Evolutionary conservation across 1,140 invertebrate genomes (phyloP).

Genomic region (Diachasma alloeum): DNA sequence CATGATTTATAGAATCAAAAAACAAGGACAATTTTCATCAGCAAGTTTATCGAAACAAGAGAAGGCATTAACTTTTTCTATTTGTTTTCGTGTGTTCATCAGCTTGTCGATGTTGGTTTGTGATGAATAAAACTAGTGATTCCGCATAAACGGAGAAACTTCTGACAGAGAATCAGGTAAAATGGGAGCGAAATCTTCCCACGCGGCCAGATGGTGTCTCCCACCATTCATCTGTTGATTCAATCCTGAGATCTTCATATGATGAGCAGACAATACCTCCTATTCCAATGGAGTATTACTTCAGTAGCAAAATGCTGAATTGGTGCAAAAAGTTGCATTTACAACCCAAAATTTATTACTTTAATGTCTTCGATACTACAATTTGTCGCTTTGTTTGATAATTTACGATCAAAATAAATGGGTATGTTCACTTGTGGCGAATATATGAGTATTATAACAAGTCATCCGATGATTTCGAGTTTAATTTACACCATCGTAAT

Average conservation of each 20-base stretch:
- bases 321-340: not conserved
- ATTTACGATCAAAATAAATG: constrained; percentile 17
- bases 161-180: constrained; percentile 27
- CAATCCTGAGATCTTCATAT: not conserved
- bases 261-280: not conserved
- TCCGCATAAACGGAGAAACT: constrained; percentile 38
- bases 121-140: not conserved
- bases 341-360: not conserved
- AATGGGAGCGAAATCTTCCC: constrained; percentile 45
- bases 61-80: not conserved
- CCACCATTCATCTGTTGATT: not conserved
- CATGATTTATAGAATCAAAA: constrained; percentile 3
- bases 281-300: not conserved
- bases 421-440: not conserved
- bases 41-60: not conserved
- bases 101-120: no score
- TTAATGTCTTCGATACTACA: not conserved
- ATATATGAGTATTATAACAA: constrained; percentile 38
- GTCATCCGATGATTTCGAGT: constrained; percentile 28
- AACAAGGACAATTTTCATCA: not conserved
- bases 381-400: not conserved
- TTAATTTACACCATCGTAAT: constrained; percentile 21
- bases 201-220: constrained; percentile 36
- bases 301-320: not conserved
- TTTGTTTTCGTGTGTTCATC: not conserved